phyloP scores from a whole-genome alignment of 2,113 vertebrate species.

The zebrafish (Danio rerio) region GRCz12tu NC_133190.1:27873001-27873500 shows the following conservation, averaged over 20 bases:
- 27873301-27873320: not conserved
- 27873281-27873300: constrained; percentile 6
- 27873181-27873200: constrained; percentile 13
- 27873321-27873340: not conserved
- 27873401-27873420: not conserved
- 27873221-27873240: constrained; percentile 49
- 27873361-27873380: not conserved
- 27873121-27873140: not conserved
- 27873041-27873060: not conserved
- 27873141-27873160: not conserved
- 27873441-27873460: not conserved
- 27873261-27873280: constrained; percentile 11
- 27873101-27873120: constrained; percentile 45
- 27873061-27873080: constrained; percentile 69
- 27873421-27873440: not conserved
- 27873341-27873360: not conserved
- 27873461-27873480: not conserved
- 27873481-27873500: too few relatives aligned
- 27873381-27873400: constrained; percentile 3
- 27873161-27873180: constrained; percentile 7
- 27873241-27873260: constrained; percentile 30
- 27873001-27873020: constrained; percentile 40
- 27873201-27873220: constrained; percentile 10
- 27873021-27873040: not conserved
- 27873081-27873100: constrained; percentile 50